Conservation (phyloP, 1,140 invertebrate species). For the Caenorhabditis inopinata region DNA sequence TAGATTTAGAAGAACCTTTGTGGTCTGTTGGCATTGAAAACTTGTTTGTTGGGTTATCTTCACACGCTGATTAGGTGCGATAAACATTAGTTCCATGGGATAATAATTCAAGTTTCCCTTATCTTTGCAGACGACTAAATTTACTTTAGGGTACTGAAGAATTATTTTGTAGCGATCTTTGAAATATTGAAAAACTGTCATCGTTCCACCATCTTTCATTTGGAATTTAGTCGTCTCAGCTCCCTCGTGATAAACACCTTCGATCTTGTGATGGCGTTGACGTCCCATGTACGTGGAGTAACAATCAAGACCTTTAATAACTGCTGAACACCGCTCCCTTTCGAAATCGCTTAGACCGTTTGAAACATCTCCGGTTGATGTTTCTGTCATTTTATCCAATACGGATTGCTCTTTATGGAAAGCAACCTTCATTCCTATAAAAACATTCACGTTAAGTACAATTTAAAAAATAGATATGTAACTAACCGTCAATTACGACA, state of each 20-base stretch:
- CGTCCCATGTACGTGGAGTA: constrained; percentile 17
- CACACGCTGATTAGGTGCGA: constrained; percentile 41
- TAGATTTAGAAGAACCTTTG: too few relatives aligned
- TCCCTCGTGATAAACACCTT: constrained; percentile 2
- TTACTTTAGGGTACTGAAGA: constrained; percentile 29
- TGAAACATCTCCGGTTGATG: neutral
- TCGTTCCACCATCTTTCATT: neutral
- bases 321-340: neutral
- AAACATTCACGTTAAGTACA: neutral
- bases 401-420: constrained; percentile 39
- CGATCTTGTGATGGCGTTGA: constrained; percentile 15
- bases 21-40: constrained; percentile 41
- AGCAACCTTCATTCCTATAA: constrained; percentile 40
- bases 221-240: constrained; percentile 20
- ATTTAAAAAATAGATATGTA: too few relatives aligned
- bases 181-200: constrained; percentile 39
- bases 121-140: constrained; percentile 19
- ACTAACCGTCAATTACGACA: constrained; percentile 40
- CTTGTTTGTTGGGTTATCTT: constrained; percentile 44
- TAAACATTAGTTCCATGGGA: constrained; percentile 39
- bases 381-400: constrained; percentile 12
- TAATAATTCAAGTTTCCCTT: constrained; percentile 24
- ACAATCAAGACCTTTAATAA: constrained; percentile 20
- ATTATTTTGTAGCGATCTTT: neutral
- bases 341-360: neutral